A percentile compares a stretch with the other conserved stretches of the same genome.
Conservation (phyloP, 2,797 vertebrate genomes). For the Melanotaenia nigrans region DNA sequence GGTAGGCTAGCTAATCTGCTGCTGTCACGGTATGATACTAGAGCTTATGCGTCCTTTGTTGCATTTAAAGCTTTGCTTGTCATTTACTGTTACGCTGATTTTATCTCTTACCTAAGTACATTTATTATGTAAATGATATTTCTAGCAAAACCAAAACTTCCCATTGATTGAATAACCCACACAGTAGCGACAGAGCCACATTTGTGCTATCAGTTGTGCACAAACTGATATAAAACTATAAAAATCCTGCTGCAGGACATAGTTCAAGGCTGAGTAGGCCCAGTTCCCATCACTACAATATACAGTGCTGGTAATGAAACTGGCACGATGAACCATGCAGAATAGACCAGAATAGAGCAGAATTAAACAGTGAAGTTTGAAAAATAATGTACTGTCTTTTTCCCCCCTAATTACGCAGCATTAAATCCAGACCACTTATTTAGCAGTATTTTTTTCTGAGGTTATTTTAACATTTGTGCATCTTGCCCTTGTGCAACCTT, state of each 20-base stretch:
- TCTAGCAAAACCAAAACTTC: neutral
- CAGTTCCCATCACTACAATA: neutral
- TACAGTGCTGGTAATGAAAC: neutral
- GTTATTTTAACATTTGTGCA: neutral
- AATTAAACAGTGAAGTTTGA: neutral
- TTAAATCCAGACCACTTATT: neutral
- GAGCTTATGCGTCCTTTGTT: neutral
- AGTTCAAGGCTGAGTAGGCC: conserved; percentile 6
- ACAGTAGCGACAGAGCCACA: neutral
- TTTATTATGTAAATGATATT: neutral
- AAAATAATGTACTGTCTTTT: neutral
- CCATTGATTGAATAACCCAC: neutral
- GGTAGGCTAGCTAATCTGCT: conserved; percentile 55
- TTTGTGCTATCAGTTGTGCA: neutral
- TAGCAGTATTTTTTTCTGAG: no score
- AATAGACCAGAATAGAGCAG: no score
- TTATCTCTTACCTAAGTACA: neutral
- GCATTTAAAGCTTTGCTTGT: neutral
- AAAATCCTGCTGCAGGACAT: conserved; percentile 20
- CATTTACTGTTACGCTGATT: neutral
- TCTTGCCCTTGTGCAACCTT: neutral
- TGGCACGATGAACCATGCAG: neutral
- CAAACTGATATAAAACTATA: neutral
- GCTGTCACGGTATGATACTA: neutral
- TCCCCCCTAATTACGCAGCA: no score